These are phyloP conservation scores for Lepetodrilus schrolli DNA, from an alignment of 2,888 invertebrate genomes.

Conservation along the genomic window DNA sequence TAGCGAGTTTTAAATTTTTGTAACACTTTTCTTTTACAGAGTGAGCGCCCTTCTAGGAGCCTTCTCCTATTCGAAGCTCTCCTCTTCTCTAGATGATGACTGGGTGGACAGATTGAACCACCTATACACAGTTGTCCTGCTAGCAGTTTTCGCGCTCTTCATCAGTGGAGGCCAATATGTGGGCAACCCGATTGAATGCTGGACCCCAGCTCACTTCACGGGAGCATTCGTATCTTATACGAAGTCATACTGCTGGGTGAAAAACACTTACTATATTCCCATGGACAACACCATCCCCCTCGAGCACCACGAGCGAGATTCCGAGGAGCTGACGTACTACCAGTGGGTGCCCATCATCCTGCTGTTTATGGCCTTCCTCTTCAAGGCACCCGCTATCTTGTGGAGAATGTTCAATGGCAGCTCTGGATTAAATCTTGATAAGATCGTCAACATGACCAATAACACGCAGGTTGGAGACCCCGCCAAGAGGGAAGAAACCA, in stretches of 20 bases:
- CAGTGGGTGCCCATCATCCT: slow-evolving; percentile 76
- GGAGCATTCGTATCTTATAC: slow-evolving; percentile 75
- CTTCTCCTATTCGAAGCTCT: slow-evolving; percentile 64
- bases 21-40: slow-evolving; percentile 46
- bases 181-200: slow-evolving; percentile 68
- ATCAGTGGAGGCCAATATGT: slow-evolving; percentile 65
- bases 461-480: slow-evolving; percentile 60
- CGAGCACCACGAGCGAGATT: slow-evolving; percentile 54
- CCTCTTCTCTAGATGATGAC: slow-evolving; percentile 64
- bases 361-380: slow-evolving; percentile 76
- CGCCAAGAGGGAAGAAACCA: slow-evolving; percentile 59
- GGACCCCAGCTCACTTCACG: slow-evolving; percentile 69
- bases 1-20: not conserved
- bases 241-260: slow-evolving; percentile 71
- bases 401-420: slow-evolving; percentile 75
- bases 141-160: slow-evolving; percentile 65
- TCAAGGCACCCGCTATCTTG: slow-evolving; percentile 76
- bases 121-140: slow-evolving; percentile 64
- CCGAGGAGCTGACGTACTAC: slow-evolving; percentile 68
- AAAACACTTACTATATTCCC: slow-evolving; percentile 71
- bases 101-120: slow-evolving; percentile 67
- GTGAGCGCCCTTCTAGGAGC: slow-evolving; percentile 62
- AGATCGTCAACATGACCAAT: slow-evolving; percentile 62
- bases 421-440: slow-evolving; percentile 67
- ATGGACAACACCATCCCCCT: slow-evolving; percentile 61